phyloP scores from a whole-genome alignment of 2,888 invertebrate species.

The Volucella zonaria region DNA sequence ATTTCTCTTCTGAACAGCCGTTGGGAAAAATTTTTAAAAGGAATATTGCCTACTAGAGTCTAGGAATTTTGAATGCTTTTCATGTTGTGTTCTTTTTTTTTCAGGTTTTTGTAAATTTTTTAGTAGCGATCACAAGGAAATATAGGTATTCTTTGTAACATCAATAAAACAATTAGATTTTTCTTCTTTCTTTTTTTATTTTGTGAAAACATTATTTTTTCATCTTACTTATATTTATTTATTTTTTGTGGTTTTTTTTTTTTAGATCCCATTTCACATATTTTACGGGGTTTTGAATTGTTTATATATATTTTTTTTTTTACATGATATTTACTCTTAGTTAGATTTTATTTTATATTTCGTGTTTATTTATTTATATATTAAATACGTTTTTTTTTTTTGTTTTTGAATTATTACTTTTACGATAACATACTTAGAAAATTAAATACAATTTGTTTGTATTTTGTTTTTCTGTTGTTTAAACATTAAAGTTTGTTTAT shows the following conservation, averaged over 20 bases:
- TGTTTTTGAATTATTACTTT: conserved; percentile 44
- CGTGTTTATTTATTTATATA: conserved; percentile 33
- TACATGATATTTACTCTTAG: conserved; percentile 69
- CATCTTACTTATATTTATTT: conserved; percentile 53
- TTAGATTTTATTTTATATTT: conserved; percentile 35
- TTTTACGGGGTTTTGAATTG: conserved; percentile 30
- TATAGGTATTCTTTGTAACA: conserved; percentile 4
- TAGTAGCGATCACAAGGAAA: conserved; percentile 69
- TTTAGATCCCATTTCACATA: conserved; percentile 55
- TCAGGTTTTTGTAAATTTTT: conserved; percentile 44
- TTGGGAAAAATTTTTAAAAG: conserved; percentile 1
- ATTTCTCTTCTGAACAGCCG: too few species aligned
- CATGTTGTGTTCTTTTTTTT: conserved; percentile 47
- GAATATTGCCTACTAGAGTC: conserved; percentile 19
- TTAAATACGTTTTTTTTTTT: conserved; percentile 34
- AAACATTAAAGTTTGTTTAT: conserved; percentile 18
- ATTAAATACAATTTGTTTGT: conserved; percentile 57
- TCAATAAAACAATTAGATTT: conserved; percentile 56
- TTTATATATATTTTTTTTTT: conserved; percentile 48
- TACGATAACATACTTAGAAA: conserved; percentile 66
- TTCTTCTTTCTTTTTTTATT: conserved; percentile 59
- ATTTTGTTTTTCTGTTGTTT: conserved; percentile 15
- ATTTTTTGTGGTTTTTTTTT: conserved; percentile 31
- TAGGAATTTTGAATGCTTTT: conserved; percentile 12
- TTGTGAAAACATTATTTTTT: conserved; percentile 74